Percentiles rank a stretch among this genome's conserved stretches.
phyloP scores from a whole-genome alignment of 2,888 invertebrate species.

The Acleris emargana region DNA sequence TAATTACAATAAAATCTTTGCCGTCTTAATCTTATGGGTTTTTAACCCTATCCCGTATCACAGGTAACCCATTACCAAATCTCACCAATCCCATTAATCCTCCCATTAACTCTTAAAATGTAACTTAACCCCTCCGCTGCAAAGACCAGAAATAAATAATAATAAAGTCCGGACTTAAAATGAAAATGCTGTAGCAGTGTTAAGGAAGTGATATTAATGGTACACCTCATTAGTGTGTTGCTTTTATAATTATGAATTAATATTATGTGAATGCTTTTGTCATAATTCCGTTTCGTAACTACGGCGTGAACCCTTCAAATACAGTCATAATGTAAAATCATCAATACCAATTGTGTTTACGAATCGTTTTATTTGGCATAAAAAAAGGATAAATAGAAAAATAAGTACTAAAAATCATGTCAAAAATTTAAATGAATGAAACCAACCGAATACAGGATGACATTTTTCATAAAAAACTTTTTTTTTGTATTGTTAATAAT shows the following conservation, averaged over 20 bases:
- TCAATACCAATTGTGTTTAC: background rate
- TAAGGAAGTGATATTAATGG: constrained; percentile 81
- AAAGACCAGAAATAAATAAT: constrained; percentile 64
- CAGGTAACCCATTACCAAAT: constrained; percentile 11
- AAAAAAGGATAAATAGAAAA: too few relatives aligned
- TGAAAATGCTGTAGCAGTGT: constrained; percentile 77
- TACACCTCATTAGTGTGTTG: constrained; percentile 32
- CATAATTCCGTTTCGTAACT: background rate
- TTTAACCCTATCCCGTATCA: background rate
- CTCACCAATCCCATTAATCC: constrained; percentile 31
- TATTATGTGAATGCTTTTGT: constrained; percentile 30
- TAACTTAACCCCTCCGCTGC: constrained; percentile 32
- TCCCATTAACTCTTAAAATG: constrained; percentile 23
- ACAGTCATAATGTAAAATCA: background rate
- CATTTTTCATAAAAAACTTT: too few relatives aligned
- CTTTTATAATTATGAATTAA: constrained; percentile 36
- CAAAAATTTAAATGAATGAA: too few relatives aligned
- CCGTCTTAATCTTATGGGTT: background rate
- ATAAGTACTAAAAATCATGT: too few relatives aligned
- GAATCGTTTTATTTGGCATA: too few relatives aligned
- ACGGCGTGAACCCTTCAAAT: background rate
- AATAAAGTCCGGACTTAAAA: constrained; percentile 76
- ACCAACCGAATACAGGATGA: background rate
- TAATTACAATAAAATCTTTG: too few relatives aligned
- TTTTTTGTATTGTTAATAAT: too few relatives aligned